Conservation (phyloP, 2,797 vertebrate genomes). For the Esox masquinongy region DNA sequence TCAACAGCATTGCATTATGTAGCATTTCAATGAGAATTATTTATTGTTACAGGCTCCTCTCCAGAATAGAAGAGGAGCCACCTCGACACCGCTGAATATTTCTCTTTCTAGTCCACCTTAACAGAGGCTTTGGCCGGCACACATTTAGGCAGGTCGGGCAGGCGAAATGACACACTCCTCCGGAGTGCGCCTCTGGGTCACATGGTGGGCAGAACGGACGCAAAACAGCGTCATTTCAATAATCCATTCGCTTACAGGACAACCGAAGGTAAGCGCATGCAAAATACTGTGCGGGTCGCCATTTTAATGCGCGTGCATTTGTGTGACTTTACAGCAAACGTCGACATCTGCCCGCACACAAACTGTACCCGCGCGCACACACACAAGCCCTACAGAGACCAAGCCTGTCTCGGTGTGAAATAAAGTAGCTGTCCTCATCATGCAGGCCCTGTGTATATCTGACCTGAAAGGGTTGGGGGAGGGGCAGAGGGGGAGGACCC, state of each 20-base stretch:
- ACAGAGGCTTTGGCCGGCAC: slow-evolving; percentile 35
- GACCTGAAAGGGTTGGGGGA: slow-evolving; percentile 36
- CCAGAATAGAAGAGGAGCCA: slow-evolving; percentile 16
- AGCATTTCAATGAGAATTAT: slow-evolving; percentile 66
- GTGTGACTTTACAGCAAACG: too few species aligned
- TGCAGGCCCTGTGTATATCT: slow-evolving; percentile 47
- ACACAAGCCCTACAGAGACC: slow-evolving; percentile 34
- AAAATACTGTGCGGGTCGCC: not conserved
- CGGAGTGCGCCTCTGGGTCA: not conserved
- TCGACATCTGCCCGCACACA: slow-evolving; percentile 19
- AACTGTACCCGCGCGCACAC: slow-evolving; percentile 34
- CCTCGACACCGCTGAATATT: slow-evolving; percentile 64
- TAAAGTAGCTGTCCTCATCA: slow-evolving; percentile 66
- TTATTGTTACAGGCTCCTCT: slow-evolving; percentile 54
- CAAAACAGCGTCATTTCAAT: not conserved
- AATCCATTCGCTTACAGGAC: not conserved
- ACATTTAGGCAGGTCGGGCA: not conserved
- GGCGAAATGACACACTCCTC: slow-evolving; percentile 2
- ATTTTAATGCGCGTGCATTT: too few species aligned
- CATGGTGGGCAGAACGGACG: not conserved
- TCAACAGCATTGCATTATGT: slow-evolving; percentile 56
- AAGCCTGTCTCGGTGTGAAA: slow-evolving; percentile 57
- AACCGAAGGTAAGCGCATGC: not conserved
- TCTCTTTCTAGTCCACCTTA: slow-evolving; percentile 67
- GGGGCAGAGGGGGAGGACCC: slow-evolving; percentile 43